Evolutionary conservation across 2,113 vertebrate genomes (phyloP).

Genomic region (Dasyornis broadbenti): DNA sequence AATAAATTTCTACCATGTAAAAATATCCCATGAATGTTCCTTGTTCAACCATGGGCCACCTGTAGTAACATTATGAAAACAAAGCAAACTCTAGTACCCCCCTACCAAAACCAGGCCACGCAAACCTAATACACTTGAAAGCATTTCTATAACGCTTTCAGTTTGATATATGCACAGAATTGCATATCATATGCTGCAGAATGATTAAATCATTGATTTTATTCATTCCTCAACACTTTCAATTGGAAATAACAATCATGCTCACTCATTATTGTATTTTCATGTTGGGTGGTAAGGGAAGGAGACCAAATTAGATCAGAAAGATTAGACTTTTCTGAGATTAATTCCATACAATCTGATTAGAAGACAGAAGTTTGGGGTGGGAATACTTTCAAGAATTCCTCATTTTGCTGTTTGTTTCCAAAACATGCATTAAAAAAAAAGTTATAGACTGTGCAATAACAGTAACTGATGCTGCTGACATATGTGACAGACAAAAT

Average conservation of each 20-base stretch:
- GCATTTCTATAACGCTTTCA: background rate
- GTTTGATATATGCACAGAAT: background rate
- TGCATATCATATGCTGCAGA: background rate
- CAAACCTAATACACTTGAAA: background rate
- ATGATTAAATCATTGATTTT: background rate
- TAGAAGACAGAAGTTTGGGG: background rate
- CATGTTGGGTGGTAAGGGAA: background rate
- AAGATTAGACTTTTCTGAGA: background rate
- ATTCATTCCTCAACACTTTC: background rate
- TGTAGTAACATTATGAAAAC: background rate
- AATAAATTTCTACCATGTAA: background rate
- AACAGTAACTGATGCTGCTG: background rate
- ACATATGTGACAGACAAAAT: background rate
- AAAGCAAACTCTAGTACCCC: background rate
- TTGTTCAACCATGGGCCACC: background rate
- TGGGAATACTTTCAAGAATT: background rate
- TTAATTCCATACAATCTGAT: background rate
- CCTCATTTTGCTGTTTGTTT: background rate
- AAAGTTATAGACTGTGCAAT: background rate
- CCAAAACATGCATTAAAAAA: background rate
- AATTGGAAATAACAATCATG: background rate
- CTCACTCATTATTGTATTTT: background rate
- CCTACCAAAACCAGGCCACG: background rate
- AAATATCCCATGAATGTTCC: background rate
- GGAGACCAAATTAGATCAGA: background rate